Conservation (phyloP, 2,113 vertebrate genomes). For the Taxidea taxus region DNA sequence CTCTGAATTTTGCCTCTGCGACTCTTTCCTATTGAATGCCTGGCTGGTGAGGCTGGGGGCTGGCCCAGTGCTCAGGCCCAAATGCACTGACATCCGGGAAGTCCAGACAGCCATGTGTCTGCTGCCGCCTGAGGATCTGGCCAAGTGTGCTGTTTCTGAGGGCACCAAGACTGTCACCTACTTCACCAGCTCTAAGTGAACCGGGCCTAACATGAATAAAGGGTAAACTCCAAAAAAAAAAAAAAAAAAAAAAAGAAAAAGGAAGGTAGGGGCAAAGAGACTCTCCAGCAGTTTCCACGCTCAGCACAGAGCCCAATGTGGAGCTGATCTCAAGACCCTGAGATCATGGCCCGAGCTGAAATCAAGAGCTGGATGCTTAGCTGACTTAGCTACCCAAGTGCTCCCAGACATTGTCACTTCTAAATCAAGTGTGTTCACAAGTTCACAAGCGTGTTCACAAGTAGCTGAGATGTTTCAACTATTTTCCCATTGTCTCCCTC, state of each 20-base stretch:
- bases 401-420: neutral
- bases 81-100: neutral
- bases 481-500: neutral
- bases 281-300: neutral
- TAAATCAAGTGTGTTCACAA: neutral
- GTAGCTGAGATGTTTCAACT: neutral
- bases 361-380: neutral
- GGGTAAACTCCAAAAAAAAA: neutral
- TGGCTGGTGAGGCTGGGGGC: neutral
- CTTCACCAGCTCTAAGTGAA: neutral
- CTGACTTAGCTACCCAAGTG: neutral
- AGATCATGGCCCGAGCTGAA: neutral
- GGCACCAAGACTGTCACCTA: neutral
- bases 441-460: neutral
- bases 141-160: neutral
- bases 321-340: neutral
- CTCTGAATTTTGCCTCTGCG: neutral
- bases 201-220: neutral
- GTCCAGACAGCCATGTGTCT: neutral
- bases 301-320: neutral
- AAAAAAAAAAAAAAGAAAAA: accelerated
- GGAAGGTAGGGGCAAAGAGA: neutral
- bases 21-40: neutral
- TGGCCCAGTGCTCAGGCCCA: neutral
- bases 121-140: neutral